Percentiles rank a stretch among this genome's conserved stretches.
phyloP scores from a whole-genome alignment of 1,140 invertebrate species.

The Hylaeus volcanicus region DNA sequence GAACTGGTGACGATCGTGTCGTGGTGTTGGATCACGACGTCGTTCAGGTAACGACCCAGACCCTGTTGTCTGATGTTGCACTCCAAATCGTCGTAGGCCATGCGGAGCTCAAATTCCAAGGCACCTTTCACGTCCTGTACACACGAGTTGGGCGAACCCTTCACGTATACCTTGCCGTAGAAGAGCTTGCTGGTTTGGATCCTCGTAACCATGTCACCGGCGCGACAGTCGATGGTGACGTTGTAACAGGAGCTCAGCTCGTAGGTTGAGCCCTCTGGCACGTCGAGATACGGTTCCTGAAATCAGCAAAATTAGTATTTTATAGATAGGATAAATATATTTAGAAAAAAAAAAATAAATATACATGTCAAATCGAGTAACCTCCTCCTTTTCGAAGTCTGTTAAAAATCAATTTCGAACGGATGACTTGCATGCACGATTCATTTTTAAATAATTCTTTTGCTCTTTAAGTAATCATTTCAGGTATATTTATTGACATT shows the following conservation, averaged over 20 bases:
- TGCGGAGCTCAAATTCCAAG: constrained; percentile 92
- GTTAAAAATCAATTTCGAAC: too few relatives aligned
- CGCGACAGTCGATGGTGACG: constrained; percentile 94
- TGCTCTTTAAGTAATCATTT: too few relatives aligned
- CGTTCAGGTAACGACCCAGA: constrained; percentile 91
- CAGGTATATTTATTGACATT: too few relatives aligned
- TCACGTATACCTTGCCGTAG: constrained; percentile 96
- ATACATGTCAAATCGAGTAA: too few relatives aligned
- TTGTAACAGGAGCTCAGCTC: constrained; percentile 97
- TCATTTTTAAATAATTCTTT: too few relatives aligned
- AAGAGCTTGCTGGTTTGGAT: constrained; percentile 96
- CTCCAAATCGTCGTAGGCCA: constrained; percentile 95
- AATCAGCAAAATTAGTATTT: constrained; percentile 3
- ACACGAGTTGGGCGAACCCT: constrained; percentile 95
- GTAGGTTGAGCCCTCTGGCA: constrained; percentile 93
- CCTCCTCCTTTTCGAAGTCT: too few relatives aligned
- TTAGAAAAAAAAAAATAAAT: too few relatives aligned
- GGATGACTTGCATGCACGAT: too few relatives aligned
- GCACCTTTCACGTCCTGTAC: constrained; percentile 91
- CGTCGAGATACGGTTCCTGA: constrained; percentile 93
- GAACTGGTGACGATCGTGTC: constrained; percentile 97
- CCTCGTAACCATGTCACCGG: constrained; percentile 94
- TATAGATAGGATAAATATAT: too few relatives aligned
- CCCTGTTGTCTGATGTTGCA: constrained; percentile 93
- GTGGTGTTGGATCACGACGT: constrained; percentile 96